Evolutionary conservation across 2,888 invertebrate genomes (phyloP).

Genomic region (Copidosoma aretas): DNA sequence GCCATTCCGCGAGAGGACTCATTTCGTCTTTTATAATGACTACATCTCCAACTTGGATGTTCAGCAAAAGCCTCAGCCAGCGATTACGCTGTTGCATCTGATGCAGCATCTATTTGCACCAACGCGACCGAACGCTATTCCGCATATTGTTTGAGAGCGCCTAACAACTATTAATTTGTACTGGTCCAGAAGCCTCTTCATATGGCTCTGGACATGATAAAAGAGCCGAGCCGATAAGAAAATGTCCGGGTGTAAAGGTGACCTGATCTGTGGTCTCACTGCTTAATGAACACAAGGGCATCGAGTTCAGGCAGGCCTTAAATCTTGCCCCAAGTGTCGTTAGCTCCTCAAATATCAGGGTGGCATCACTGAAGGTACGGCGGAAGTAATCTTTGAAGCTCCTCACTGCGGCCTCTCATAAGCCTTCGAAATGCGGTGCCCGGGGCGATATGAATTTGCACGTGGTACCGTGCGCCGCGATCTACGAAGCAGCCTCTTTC

Average conservation of each 20-base stretch:
- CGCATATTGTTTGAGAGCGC: not conserved
- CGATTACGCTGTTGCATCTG: not conserved
- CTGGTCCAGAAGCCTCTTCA: not conserved
- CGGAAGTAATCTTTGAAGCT: slow-evolving; percentile 37
- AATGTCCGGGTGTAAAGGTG: slow-evolving; percentile 51
- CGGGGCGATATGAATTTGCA: slow-evolving; percentile 3
- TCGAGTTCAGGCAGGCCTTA: slow-evolving; percentile 48
- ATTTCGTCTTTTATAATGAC: slow-evolving; percentile 1
- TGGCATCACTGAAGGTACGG: slow-evolving; percentile 36
- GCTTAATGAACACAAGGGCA: slow-evolving; percentile 46
- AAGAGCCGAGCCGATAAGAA: slow-evolving; percentile 47
- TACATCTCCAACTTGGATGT: not conserved
- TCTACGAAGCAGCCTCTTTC: not conserved
- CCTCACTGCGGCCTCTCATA: slow-evolving; percentile 39
- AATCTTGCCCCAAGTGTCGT: slow-evolving; percentile 44
- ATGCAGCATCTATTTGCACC: not conserved
- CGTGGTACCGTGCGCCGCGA: not conserved
- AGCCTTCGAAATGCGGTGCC: slow-evolving; percentile 37
- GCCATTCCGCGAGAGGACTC: too few species aligned
- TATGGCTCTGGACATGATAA: slow-evolving; percentile 35
- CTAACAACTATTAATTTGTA: not conserved
- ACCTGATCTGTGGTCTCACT: slow-evolving; percentile 39
- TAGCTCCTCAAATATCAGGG: slow-evolving; percentile 48
- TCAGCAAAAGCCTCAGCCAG: not conserved
- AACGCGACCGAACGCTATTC: not conserved